Evolutionary conservation across 2,888 invertebrate genomes (phyloP), one percentile per base, ranked within the genome.

Genomic region (Cyaniris semiargus): DNA sequence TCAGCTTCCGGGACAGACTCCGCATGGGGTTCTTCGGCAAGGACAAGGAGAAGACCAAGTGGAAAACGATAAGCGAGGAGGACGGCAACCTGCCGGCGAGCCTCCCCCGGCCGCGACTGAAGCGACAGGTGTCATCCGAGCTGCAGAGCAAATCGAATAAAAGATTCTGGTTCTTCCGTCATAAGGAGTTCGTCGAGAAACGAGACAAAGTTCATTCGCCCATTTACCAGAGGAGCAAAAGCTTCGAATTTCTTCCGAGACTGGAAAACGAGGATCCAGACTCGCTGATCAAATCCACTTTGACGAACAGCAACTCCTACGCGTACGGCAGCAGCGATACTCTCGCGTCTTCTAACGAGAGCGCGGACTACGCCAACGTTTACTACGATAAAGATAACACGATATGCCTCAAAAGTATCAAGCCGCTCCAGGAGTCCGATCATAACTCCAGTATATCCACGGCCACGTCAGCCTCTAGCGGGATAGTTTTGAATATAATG

Each of bases 181-280:
- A 90, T 75, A 92, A 87, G 80, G 93, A 92, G 13, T 58, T 87
- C 10, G 84, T 86, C 23, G 89, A 89, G 77, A 87, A 85, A 60
- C 82, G 80, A 18, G 80, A 82, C 8, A 86, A 84, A 78, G 66
- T 83, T 13, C 82, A 84, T 15, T 84, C 84, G 23, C 89, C 91
- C 1, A 83, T 87, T 21, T 93, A 93, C 79, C 87, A 85, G 80
- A 84, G 94, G 56, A 94, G 94, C 80, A 94, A 94, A 78, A 94
- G 94, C 81, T 94, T 93, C 75, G 94, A 94, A 80, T 94, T 93
- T 77, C 83, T 94, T 0, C 94, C 94, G 0, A 86, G 86, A 85
- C 90, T 92, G 0, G 82, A 87, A 66, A 86, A 87, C 75, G 90
- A 91, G 77, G 87, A 88, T 5, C 85, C 85, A 0, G 85, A 85